phyloP scores from a whole-genome alignment of 2,113 vertebrate genomes.

The Dromaius novaehollandiae region DNA sequence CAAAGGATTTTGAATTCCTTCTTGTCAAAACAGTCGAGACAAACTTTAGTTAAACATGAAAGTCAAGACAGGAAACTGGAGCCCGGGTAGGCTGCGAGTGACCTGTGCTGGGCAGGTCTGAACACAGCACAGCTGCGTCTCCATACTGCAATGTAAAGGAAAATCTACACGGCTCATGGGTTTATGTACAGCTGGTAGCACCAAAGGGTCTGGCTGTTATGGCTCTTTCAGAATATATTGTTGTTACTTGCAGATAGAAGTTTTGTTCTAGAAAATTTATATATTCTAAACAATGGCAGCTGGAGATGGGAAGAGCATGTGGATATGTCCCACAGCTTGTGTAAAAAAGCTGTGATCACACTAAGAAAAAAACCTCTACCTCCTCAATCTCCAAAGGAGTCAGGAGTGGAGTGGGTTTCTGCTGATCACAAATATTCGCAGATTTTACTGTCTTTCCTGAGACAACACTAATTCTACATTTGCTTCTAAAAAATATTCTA shows the following conservation, averaged over 20 bases:
- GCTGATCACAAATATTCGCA: not conserved
- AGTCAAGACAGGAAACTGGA: fast-evolving
- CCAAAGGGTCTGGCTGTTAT: not conserved
- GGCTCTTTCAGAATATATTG: not conserved
- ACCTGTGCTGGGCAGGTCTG: not conserved
- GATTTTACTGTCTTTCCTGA: conserved; percentile 1
- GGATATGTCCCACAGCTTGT: not conserved
- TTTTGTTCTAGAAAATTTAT: not conserved
- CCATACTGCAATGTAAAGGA: fast-evolving
- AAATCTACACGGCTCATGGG: not conserved
- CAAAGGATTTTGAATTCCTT: not conserved
- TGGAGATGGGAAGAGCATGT: not conserved
- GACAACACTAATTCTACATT: not conserved
- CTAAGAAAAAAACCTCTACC: not conserved
- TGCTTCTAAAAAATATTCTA: conserved; percentile 14
- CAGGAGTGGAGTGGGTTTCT: not conserved
- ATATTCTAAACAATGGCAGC: not conserved
- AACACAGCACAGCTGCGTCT: fast-evolving
- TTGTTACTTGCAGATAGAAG: not conserved
- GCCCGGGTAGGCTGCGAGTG: too few relatives aligned
- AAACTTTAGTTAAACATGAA: not conserved
- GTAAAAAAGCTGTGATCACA: not conserved
- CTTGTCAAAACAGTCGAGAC: not conserved
- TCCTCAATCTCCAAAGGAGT: not conserved
- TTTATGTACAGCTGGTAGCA: not conserved